Percentiles rank a stretch among this genome's conserved stretches.
Conservation (phyloP, 1,140 invertebrate species). For the Caenorhabditis remanei region DNA sequence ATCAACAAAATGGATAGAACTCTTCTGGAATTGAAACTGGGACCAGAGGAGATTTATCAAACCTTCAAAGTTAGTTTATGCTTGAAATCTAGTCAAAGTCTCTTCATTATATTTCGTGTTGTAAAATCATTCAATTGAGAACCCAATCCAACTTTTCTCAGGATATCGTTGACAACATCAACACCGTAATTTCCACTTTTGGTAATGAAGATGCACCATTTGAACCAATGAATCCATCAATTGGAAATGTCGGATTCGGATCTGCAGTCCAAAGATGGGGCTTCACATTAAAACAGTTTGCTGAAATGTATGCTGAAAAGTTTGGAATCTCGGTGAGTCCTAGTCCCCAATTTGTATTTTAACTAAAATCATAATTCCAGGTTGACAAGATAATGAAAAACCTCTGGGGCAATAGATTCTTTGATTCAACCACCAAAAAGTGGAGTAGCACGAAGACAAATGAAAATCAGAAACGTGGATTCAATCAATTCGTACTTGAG, state of each 20-base stretch:
- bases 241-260: conserved; percentile 98
- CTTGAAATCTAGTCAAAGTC: neutral
- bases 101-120: too few species aligned
- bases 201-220: conserved; percentile 95
- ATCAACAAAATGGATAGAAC: conserved; percentile 99
- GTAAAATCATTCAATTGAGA: too few species aligned
- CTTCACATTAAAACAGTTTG: conserved; percentile 98
- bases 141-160: conserved; percentile 80
- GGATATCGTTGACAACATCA: conserved; percentile 99
- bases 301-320: conserved; percentile 98
- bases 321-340: conserved; percentile 90
- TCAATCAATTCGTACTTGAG: conserved; percentile 97
- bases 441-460: conserved; percentile 91
- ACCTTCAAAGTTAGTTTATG: conserved; percentile 83
- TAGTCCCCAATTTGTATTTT: neutral
- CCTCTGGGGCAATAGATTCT: conserved; percentile 96
- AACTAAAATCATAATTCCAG: conserved; percentile 54
- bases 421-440: conserved; percentile 96
- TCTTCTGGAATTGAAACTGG: conserved; percentile 92
- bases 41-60: conserved; percentile 96
- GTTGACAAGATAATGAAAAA: conserved; percentile 94
- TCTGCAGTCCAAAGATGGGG: conserved; percentile 99
- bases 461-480: conserved; percentile 88
- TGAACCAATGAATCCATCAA: conserved; percentile 96
- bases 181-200: conserved; percentile 99